A percentile compares a stretch with the other conserved stretches of the same genome.
phyloP scores from a whole-genome alignment of 2,113 vertebrate species.

The Mesoclemmys tuberculata region DNA sequence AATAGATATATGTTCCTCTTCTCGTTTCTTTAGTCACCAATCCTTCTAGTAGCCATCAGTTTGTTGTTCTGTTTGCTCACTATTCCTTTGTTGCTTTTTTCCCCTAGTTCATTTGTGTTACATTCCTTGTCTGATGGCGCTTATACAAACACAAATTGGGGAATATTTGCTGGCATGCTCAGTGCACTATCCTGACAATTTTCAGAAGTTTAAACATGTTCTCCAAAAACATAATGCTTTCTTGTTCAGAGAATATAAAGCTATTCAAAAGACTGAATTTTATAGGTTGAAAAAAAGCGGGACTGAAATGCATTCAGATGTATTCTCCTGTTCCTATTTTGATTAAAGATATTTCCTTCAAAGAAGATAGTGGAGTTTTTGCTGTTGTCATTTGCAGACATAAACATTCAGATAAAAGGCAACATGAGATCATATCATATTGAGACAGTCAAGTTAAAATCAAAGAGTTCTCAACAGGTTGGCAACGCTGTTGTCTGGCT shows the following conservation, averaged over 20 bases:
- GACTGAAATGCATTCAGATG: background rate
- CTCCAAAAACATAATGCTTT: background rate
- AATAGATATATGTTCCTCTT: background rate
- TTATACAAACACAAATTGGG: background rate
- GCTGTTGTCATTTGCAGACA: conserved; percentile 32
- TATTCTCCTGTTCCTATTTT: conserved; percentile 11
- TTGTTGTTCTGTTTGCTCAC: background rate
- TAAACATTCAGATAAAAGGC: conserved; percentile 54
- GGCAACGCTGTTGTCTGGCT: conserved; percentile 1
- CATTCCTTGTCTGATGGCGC: background rate
- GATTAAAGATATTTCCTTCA: conserved; percentile 10
- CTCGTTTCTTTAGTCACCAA: background rate
- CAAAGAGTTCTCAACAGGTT: conserved; percentile 51
- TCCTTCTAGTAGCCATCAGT: background rate
- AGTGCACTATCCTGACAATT: background rate
- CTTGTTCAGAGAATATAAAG: background rate
- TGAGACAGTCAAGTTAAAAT: conserved; percentile 34
- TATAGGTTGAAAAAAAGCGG: background rate
- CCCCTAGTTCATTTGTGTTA: background rate
- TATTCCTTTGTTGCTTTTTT: rapidly evolving
- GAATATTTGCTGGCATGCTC: background rate
- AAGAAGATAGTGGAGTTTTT: background rate
- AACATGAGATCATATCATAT: conserved; percentile 48
- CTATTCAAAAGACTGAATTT: background rate
- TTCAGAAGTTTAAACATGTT: background rate